Base-by-base conservation (phyloP, 2,888 invertebrate species). In the Metallyticus violacea region DNA sequence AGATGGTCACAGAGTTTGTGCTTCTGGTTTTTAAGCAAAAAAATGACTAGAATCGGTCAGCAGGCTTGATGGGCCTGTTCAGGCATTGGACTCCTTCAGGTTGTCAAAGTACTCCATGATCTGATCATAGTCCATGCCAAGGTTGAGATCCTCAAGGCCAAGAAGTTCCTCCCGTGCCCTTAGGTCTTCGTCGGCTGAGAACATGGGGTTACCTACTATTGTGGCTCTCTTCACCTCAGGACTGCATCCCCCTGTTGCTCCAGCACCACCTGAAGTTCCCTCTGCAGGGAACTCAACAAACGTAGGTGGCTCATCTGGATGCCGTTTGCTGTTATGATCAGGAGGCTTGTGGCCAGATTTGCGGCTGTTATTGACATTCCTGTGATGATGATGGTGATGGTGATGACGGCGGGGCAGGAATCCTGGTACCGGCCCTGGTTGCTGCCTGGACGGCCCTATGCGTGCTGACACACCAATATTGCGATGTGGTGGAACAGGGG, bases 51-150 rank as follows among this genome's bases (percentile, higher is more conserved):
- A 62, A 62, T 62, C 40, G 40, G 40, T 62, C 40, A 62, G 30
- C 78, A 40, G 26, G 22, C 25, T n/a, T 28, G 15, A 15, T 62
- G 9, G 2, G 40, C 40, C 40, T 62, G 40, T 62, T 91, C 90
- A 93, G 88, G 94, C 93, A 89, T 93, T 93, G 2, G 94, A 94
- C 94, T 98, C 98, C 95, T 99, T 99, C 91, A 99, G 94, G 94
- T 98, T 98, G 94, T 98, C 98, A 94, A 99, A 99, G 93, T 99
- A 98, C 92, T 98, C 97, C 97, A 98, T 97, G 92, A 99, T 97
- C 94, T 98, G 98, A 92, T 98, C 98, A 93, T 99, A 99, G 93
- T 98, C 97, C 97, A 99, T 97, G 91, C 97, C 97, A 88, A 94
- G 92, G 90, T 94, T 94, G 89, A 97, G 94, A 92, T 97, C 97